Conservation (phyloP, 2,113 vertebrate species). For the Murina feae region DNA sequence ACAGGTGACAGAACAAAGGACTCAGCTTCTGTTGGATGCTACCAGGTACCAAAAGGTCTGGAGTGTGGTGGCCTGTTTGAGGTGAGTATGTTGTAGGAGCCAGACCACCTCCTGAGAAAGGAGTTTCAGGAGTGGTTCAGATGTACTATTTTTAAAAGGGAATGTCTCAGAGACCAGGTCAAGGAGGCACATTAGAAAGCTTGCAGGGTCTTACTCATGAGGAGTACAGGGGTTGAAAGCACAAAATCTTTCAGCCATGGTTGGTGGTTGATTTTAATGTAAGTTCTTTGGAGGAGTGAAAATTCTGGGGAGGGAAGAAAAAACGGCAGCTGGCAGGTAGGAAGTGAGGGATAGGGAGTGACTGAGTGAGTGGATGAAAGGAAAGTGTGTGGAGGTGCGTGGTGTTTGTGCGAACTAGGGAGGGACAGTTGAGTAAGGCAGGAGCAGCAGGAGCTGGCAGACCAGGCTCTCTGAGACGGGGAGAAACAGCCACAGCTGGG, state of each 20-base stretch:
- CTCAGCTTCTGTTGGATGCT: background rate
- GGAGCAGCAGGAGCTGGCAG: too few relatives aligned
- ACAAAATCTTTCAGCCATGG: background rate
- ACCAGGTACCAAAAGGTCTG: background rate
- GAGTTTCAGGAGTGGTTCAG: background rate
- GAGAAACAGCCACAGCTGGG: too few relatives aligned
- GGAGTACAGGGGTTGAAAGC: background rate
- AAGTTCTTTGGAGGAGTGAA: slow-evolving; percentile 3
- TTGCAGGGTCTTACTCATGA: background rate
- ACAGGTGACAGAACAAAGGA: background rate
- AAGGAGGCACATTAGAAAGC: background rate
- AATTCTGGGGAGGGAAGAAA: too few relatives aligned
- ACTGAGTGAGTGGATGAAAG: too few relatives aligned
- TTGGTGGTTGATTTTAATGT: background rate
- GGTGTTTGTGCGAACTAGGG: too few relatives aligned
- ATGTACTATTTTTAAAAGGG: background rate
- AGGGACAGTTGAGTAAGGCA: too few relatives aligned
- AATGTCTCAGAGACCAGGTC: background rate
- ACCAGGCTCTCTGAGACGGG: too few relatives aligned
- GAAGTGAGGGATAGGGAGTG: too few relatives aligned
- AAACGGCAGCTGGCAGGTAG: too few relatives aligned
- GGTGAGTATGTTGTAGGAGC: background rate
- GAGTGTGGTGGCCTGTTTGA: background rate
- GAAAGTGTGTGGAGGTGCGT: too few relatives aligned
- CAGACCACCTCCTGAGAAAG: background rate